Evolutionary conservation across 2,797 vertebrate genomes (phyloP).

Genomic region (Xenentodon cancila): DNA sequence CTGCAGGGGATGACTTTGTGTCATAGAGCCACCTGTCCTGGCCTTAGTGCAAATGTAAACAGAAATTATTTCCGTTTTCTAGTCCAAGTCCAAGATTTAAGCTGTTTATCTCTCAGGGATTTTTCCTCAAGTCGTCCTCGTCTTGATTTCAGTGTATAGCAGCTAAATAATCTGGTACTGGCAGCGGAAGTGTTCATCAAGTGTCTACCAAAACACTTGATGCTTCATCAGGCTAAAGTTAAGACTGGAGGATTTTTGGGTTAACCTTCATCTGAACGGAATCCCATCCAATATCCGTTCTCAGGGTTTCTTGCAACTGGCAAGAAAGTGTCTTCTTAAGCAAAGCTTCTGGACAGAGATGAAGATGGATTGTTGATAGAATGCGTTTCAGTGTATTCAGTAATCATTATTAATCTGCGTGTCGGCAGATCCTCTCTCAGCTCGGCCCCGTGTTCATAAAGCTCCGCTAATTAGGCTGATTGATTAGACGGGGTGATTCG

Average conservation of each 20-base stretch:
- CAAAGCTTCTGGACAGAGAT: slow-evolving; percentile 49
- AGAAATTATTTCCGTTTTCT: slow-evolving; percentile 14
- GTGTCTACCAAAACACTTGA: no score
- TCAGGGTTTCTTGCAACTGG: slow-evolving; percentile 47
- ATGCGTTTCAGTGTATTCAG: slow-evolving; percentile 73
- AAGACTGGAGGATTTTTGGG: slow-evolving; percentile 25
- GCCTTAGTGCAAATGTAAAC: slow-evolving; percentile 18
- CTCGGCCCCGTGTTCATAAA: slow-evolving; percentile 73
- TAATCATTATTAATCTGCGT: slow-evolving; percentile 80
- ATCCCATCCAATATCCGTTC: slow-evolving; percentile 40
- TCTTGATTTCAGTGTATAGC: no score
- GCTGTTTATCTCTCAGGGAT: no score
- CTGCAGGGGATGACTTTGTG: slow-evolving; percentile 18
- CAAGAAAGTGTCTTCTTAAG: slow-evolving; percentile 43
- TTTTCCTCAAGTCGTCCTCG: no score
- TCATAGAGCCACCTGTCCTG: slow-evolving; percentile 26
- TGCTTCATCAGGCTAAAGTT: slow-evolving; percentile 7
- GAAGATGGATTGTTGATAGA: slow-evolving; percentile 73
- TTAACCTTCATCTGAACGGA: slow-evolving; percentile 28
- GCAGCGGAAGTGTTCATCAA: no score
- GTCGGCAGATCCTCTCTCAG: slow-evolving; percentile 69
- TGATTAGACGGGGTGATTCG: slow-evolving; percentile 78
- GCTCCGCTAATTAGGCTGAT: slow-evolving; percentile 79
- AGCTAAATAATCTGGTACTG: no score
- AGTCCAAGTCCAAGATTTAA: slow-evolving; percentile 1